Base-by-base conservation (phyloP, 2,888 invertebrate genomes). In the Physocephala rufipes region DNA sequence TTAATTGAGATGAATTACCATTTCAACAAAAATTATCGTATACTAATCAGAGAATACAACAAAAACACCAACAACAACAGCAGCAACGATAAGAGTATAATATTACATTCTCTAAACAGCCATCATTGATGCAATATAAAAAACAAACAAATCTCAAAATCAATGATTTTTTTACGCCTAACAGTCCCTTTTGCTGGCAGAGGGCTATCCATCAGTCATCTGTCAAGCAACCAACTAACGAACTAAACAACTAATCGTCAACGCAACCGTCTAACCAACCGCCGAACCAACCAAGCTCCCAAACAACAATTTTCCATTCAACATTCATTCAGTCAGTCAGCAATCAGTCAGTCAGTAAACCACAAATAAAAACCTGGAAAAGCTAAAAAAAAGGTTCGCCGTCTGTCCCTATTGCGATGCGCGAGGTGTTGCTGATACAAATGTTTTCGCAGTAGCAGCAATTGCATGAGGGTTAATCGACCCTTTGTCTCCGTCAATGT, bases 401-500 rank as follows among this genome's bases (percentile, higher is more conserved):
- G 16, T 5, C 24, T 2, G 58, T 58, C 24, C n/a, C n/a, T n/a
- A 28, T 58, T 15, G 58, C 26, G 1, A 4, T 15, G 28, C 30
- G 65, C 30, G 28, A 51, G 51, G 49, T 51, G 65, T 51, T 51
- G 49, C 28, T 36, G 5, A 16, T 49, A 43, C 67, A 67, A 55
- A 58, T 58, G 67, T 58, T 67, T 67, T 43, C 43, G 30, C 55
- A 67, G 21, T 28, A 21, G 66, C 36, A 28, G 21, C 67, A 21
- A 43, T 36, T 7, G 36, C 36, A 36, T 36, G 36, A 36, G 36
- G 36, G 36, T 36, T 36, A 36, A 36, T 36, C 4, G 21, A 47
- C 21, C 24, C 45, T n/a, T 64, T 45, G 2, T 16, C n/a, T 53
- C 28, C 16, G 53, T 55, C 55, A 21, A 43, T 19, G 36, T 36